These are phyloP conservation scores for Coronaproctus castanopsis DNA, from an alignment of 2,888 invertebrate species.

Conservation along the genomic window DNA sequence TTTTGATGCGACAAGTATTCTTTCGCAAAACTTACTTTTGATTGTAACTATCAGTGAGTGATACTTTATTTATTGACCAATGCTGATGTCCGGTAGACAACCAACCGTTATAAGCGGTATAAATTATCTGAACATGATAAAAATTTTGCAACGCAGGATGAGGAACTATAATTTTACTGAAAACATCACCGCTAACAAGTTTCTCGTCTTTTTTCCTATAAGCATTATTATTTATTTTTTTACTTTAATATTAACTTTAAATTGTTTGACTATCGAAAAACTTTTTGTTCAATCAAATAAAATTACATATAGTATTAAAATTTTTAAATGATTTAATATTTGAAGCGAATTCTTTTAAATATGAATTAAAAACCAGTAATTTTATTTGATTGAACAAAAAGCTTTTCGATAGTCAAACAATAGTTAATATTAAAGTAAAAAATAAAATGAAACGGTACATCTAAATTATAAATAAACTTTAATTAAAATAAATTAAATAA, in stretches of 20 bases:
- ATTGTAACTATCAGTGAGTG: constrained; percentile 65
- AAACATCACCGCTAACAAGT: constrained; percentile 45
- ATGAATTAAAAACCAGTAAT: too few relatives aligned
- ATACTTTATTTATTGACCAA: constrained; percentile 63
- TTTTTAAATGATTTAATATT: neutral
- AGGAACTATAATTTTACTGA: constrained; percentile 66
- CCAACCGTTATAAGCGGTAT: constrained; percentile 80
- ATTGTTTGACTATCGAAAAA: neutral
- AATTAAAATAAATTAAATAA: too few relatives aligned
- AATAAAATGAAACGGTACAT: too few relatives aligned
- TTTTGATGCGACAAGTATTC: too few relatives aligned
- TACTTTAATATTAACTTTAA: neutral
- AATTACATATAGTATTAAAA: neutral
- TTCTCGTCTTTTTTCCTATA: constrained; percentile 56
- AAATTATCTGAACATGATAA: constrained; percentile 49
- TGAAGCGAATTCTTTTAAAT: too few relatives aligned
- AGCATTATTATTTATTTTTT: neutral
- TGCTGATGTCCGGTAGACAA: constrained; percentile 59
- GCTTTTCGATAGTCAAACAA: too few relatives aligned
- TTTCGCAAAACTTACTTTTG: constrained; percentile 39
- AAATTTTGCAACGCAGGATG: constrained; percentile 66
- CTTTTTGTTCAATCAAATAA: neutral
- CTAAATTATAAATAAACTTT: too few relatives aligned
- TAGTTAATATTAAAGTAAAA: too few relatives aligned
- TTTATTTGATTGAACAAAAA: too few relatives aligned